Conservation (phyloP, 2,888 invertebrate genomes). For the Caenorhabditis parvicauda region DNA sequence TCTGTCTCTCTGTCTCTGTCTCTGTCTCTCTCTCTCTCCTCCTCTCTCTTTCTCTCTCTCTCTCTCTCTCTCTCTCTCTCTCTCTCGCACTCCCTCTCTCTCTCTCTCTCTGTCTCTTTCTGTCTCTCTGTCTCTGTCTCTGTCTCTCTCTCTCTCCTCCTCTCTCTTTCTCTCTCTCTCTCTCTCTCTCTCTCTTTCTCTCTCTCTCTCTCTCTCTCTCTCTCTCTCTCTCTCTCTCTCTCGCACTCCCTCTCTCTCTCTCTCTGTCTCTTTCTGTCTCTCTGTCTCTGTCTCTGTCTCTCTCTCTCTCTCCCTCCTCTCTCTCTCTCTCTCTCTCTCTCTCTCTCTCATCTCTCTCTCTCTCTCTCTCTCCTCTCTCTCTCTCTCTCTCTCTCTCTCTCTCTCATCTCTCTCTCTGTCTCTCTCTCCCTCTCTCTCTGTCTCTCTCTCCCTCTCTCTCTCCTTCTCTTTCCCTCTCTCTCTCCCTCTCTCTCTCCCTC, state of each 20-base stretch:
- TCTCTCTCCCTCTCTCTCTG: conserved; percentile 2
- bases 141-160: conserved; percentile 1
- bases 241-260: conserved; percentile 8
- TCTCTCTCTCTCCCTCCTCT: neutral
- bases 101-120: neutral
- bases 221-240: neutral
- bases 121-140: neutral
- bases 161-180: conserved; percentile 4
- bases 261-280: conserved; percentile 3
- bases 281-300: neutral
- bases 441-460: too few species aligned
- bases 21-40: neutral
- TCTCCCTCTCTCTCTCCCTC: too few species aligned
- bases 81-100: conserved; percentile 8
- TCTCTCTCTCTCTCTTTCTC: neutral
- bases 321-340: conserved; percentile 2
- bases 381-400: neutral
- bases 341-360: conserved; percentile 1
- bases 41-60: neutral
- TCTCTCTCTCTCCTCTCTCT: conserved; percentile 2
- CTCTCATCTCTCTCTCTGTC: conserved; percentile 1
- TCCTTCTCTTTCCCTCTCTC: too few species aligned
- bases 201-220: neutral
- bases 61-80: conserved; percentile 2
- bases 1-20: conserved; percentile 1